Conservation (phyloP, 2,797 vertebrate genomes). For the Mergus octosetaceus region DNA sequence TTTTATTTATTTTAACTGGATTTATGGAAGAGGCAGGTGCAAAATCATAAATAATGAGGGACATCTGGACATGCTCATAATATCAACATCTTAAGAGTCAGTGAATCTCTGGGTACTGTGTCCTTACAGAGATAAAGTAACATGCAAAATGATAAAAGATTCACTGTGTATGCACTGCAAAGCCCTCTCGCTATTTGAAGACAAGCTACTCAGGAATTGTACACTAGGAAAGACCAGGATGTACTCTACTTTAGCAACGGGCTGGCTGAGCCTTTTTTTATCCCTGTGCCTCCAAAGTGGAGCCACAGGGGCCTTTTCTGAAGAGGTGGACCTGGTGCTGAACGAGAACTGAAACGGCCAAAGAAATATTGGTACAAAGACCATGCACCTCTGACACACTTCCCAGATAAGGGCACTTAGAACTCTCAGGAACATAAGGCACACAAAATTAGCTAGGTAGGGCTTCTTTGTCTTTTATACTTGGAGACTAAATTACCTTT, state of each 20-base stretch:
- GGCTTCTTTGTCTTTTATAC: neutral
- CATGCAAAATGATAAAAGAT: neutral
- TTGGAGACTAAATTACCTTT: neutral
- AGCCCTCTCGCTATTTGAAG: neutral
- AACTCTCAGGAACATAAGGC: neutral
- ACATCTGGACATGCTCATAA: neutral
- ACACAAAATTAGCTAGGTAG: neutral
- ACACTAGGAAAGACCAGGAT: neutral
- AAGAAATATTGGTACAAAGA: neutral
- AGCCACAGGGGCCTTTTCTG: accelerated
- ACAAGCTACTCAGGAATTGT: neutral
- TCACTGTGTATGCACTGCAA: neutral
- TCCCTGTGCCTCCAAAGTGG: neutral
- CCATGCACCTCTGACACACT: neutral
- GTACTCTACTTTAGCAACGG: neutral
- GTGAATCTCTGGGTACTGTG: neutral
- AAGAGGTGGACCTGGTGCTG: neutral
- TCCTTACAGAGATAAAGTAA: neutral
- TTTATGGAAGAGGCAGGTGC: conserved; percentile 18
- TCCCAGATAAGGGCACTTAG: neutral
- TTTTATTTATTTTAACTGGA: conserved; percentile 11
- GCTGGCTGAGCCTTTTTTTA: neutral
- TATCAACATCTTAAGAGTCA: neutral
- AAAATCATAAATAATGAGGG: neutral
- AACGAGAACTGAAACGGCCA: neutral